These are phyloP conservation scores for Ctena decussata DNA, from an alignment of 2,888 invertebrate genomes.

Conservation along the genomic window DNA sequence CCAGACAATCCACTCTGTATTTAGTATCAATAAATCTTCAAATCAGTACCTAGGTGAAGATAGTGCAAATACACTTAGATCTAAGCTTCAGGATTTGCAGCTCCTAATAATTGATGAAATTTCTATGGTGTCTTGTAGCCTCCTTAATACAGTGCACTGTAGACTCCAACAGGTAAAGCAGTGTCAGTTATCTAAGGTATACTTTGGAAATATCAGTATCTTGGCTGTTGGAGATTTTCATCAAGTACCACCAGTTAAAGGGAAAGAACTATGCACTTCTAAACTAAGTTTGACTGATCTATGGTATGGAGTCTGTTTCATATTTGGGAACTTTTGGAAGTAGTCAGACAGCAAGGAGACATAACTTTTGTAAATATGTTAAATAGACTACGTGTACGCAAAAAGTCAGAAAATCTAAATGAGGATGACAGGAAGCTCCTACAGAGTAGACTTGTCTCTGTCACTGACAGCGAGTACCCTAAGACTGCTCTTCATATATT, in stretches of 20 bases:
- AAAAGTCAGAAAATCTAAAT: neutral
- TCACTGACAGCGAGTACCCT: neutral
- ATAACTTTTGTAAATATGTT: slow-evolving; percentile 5
- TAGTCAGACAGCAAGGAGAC: slow-evolving; percentile 35
- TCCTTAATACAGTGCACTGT: slow-evolving; percentile 74
- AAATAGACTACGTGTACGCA: neutral
- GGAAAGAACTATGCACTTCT: slow-evolving; percentile 47
- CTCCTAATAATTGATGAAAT: slow-evolving; percentile 83
- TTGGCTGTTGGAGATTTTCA: slow-evolving; percentile 83
- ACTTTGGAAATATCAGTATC: slow-evolving; percentile 82
- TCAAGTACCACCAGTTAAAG: slow-evolving; percentile 81
- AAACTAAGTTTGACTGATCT: slow-evolving; percentile 11
- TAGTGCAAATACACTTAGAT: slow-evolving; percentile 28
- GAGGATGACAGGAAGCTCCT: neutral
- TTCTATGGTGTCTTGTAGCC: slow-evolving; percentile 78
- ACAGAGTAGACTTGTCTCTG: neutral
- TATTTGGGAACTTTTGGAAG: slow-evolving; percentile 18
- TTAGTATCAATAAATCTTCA: slow-evolving; percentile 41
- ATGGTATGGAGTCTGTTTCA: slow-evolving; percentile 21
- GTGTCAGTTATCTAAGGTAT: slow-evolving; percentile 37
- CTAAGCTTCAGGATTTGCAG: slow-evolving; percentile 30
- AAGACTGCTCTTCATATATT: slow-evolving; percentile 11
- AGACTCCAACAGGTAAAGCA: slow-evolving; percentile 77
- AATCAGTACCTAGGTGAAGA: slow-evolving; percentile 33
- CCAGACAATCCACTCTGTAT: slow-evolving; percentile 72